phyloP scores from a whole-genome alignment of 2,113 vertebrate species.

The Alouatta palliata region DNA sequence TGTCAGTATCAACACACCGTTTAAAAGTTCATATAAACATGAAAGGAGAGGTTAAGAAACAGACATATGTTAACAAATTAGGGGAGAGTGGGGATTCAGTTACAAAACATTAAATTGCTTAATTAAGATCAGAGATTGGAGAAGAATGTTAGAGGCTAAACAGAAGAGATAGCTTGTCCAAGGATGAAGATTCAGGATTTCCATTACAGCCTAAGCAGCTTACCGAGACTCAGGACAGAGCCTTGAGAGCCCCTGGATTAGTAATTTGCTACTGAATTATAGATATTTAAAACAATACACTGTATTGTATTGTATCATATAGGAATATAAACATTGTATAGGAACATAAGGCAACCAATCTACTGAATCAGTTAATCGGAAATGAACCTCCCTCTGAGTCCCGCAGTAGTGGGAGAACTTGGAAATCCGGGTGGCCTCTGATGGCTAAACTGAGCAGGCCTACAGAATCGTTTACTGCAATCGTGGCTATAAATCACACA shows the following conservation, averaged over 20 bases:
- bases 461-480: neutral
- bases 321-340: neutral
- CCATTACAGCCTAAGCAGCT: neutral
- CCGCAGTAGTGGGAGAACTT: neutral
- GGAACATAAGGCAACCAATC: neutral
- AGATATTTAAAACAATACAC: neutral
- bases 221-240: neutral
- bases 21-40: neutral
- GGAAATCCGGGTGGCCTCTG: neutral
- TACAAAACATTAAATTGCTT: neutral
- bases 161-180: neutral
- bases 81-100: neutral
- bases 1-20: neutral
- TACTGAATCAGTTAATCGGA: neutral
- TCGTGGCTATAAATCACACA: neutral
- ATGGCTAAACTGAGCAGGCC: neutral
- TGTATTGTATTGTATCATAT: neutral
- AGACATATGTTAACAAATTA: neutral
- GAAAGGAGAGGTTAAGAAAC: neutral
- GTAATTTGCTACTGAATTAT: neutral
- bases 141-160: neutral
- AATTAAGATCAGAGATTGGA: neutral
- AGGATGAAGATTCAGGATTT: neutral
- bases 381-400: neutral
- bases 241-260: neutral